Base-by-base conservation (phyloP, 2,888 invertebrate genomes). In the Labia minor region DNA sequence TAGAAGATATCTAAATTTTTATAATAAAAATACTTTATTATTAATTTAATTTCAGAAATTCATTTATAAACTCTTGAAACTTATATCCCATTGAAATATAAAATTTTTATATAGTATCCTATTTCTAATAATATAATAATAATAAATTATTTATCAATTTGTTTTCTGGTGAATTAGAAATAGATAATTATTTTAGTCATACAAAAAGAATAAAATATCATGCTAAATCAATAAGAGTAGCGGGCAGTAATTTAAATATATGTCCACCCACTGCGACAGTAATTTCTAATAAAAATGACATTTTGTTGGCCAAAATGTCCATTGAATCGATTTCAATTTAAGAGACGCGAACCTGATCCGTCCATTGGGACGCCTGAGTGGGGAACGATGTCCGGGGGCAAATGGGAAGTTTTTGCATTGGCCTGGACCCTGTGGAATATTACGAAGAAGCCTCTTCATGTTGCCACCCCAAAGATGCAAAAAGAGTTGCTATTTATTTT, bases 301-400 rank as follows among this genome's bases (percentile, higher is more conserved):
- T 49, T n/a, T 49, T 49, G 49, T 49, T 49, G 49, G 49, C 49
- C 49, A 49, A 49, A 49, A 49, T 49, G 49, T 49, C 49, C 49
- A 49, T 49, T 14, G 49, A 49, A 49, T 49, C 49, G 49, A 49
- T 49, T 49, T 49, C 49, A 49, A 49, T 49, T 49, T 49, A 16
- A 49, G 49, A 49, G 49, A 49, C 49, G 49, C 49, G 49, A 49
- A 49, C 49, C 49, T 49, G 49, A 49, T 49, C 49, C 49, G 49
- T 49, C 49, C 49, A 49, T 49, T 49, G 49, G 49, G 49, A 49
- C 49, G 49, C 16, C 49, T 49, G 49, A 49, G 49, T 49, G 49
- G 49, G 49, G 49, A 49, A 49, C 49, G 49, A 49, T 49, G 49
- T 49, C 49, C 49, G 49, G 49, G 49, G 49, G 6, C 49, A 49